Evolutionary conservation across 1,140 invertebrate genomes (phyloP), one percentile per base, ranked within the genome.

Genomic region (Berghia stephanieae): DNA sequence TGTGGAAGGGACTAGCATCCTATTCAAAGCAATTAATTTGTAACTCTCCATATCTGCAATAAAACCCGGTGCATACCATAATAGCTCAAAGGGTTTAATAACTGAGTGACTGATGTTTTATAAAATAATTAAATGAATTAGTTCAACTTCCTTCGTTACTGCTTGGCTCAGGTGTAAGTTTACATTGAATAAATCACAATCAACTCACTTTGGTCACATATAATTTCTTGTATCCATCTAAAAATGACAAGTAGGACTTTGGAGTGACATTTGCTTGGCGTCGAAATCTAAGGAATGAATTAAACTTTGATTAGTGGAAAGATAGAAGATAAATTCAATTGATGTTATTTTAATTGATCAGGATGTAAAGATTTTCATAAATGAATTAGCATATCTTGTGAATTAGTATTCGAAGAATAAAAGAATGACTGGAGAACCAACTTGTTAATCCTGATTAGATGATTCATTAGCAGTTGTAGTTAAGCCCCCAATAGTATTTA

Each of bases 251-350:
- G 88, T 98, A 99, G 1, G 97, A 98, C 90, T 98, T 99, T 10
- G 97, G 97, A n/a, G 97, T 99, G 0, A 99, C 97, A 88, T 98
- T 96, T 44, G 96, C 96, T 2, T 96, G 95, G 80, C 97, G 91
- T 31, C 97, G 92, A 85, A 96, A 98, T 82, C 92, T 93, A 49
- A 16, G 79, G 77, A 81, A 57, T 21, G 0, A 69, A 40, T 60
- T 13, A 40, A 13, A 13, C 3, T 70, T n/a, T 44, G 8, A 70
- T 21, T 8, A 16, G 21, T n/a, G 27, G 42, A 44, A 27, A 36
- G 38, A 44, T 44, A 13, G 10, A 63, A 18, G 27, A 36, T 13
- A 38, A 42, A 36, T 8, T 8, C 67, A 38, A 38, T 10, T 16
- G 8, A 27, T 27, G 27, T 10, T 21, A 8, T 27, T 16, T 16